These are phyloP conservation scores for Echeneis naucrates DNA, from an alignment of 2,797 vertebrate genomes.

Conservation along the genomic window DNA sequence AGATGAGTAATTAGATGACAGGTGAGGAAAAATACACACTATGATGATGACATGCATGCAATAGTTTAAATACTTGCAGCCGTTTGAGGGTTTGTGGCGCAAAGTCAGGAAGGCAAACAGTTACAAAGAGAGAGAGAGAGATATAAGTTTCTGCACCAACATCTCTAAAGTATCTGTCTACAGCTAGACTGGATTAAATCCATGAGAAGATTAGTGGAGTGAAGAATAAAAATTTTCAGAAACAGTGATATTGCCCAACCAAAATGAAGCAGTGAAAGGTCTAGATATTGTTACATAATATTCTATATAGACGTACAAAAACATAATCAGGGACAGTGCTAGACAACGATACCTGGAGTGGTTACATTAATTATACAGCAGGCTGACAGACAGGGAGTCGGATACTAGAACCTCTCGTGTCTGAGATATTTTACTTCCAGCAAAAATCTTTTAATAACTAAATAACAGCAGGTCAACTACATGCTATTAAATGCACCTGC, in stretches of 20 bases:
- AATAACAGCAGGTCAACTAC: conserved; percentile 77
- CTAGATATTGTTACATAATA: conserved; percentile 36
- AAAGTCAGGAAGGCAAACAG: conserved; percentile 49
- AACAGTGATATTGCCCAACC: background rate
- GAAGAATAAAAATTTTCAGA: background rate
- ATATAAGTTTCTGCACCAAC: conserved; percentile 45
- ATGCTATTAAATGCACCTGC: conserved; percentile 79
- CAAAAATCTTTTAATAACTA: conserved; percentile 65
- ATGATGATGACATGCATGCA: conserved; percentile 31
- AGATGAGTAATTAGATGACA: conserved; percentile 59
- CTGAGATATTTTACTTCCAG: conserved; percentile 37
- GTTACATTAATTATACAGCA: conserved; percentile 49
- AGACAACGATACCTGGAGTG: conserved; percentile 21
- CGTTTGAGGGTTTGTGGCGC: conserved; percentile 54
- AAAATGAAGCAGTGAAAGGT: conserved; percentile 24
- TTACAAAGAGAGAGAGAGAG: conserved; percentile 13
- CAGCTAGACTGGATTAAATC: conserved; percentile 21
- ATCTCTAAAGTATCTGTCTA: conserved; percentile 6
- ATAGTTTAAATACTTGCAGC: conserved; percentile 66
- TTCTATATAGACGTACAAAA: conserved; percentile 39
- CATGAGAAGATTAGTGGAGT: conserved; percentile 20
- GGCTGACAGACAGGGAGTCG: conserved; percentile 24
- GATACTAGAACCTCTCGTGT: conserved; percentile 45
- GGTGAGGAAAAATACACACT: conserved; percentile 54
- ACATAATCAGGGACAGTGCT: conserved; percentile 9